Base-by-base conservation (phyloP, 2,797 vertebrate species). In the Rhinella marina region DNA sequence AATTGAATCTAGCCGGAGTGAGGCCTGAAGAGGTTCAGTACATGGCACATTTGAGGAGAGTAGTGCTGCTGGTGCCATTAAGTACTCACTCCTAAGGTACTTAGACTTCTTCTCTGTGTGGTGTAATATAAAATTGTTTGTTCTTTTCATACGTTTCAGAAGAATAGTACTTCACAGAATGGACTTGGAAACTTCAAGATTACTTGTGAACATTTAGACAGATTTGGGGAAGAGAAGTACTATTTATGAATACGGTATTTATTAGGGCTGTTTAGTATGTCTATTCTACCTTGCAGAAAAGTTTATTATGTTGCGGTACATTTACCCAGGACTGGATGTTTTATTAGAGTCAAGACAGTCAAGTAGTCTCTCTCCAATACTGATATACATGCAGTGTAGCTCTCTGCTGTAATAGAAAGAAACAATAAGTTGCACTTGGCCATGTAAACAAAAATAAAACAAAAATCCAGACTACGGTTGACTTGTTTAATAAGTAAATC, bases 31-130 rank as follows among this genome's bases (percentile, higher is more conserved):
- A 52, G 61, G 81, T 83, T 56, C 17, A 57, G 82, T 41, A 72
- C 66, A 84, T 57, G 66, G 66, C 25, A 84, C 52, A 54, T 82
- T 68, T 82, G 13, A 54, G 27, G 70, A 75, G 70, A 84, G 75
- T 84, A 84, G 68, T 8, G 84, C 27, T 75, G 7, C 70, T 59
- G 21, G 6, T 23, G 52, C 66, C 52, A 83, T 25, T 72, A 72
- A 25, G 16, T 32, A 12, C 50, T 32, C 6, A 57, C 54, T 32
- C 68, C 70, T 61, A 48, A 61, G 56, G 70, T 84, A 75, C 54
- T 84, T 59, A 75, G 23, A 48, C 64, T 84, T 75, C 7, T 17
- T 84, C 59, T 84, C 27, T 73, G 23, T n/a, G 14, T 29, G 8
- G 13, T 59, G 16, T 84, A 68, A 75, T 75, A 57, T 13, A 14